Percentiles rank a stretch among this genome's conserved stretches.
Conservation (phyloP, 2,113 vertebrate species). For the Xenopus borealis region DNA sequence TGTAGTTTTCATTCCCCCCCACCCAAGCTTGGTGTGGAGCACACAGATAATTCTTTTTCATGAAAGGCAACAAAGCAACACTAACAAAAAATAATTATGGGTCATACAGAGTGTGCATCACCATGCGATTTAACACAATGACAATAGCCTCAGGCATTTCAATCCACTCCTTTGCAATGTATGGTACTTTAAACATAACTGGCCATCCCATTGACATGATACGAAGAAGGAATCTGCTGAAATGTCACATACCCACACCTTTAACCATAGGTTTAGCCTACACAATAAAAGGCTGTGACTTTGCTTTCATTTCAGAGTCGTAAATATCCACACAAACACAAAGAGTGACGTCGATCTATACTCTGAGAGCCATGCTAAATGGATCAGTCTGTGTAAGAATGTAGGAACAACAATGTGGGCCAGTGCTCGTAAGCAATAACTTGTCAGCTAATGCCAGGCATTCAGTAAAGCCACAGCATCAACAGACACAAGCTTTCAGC, state of each 20-base stretch:
- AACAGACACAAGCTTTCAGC: background rate
- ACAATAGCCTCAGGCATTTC: background rate
- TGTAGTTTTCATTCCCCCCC: too few relatives aligned
- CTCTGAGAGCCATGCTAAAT: background rate
- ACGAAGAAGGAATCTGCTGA: conserved; percentile 15
- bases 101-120: background rate
- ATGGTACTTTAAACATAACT: too few relatives aligned
- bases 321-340: conserved; percentile 1
- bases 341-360: conserved; percentile 13
- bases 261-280: conserved; percentile 2
- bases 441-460: background rate
- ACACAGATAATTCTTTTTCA: too few relatives aligned
- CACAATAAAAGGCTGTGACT: conserved; percentile 9
- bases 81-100: background rate
- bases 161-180: background rate
- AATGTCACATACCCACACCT: conserved; percentile 13
- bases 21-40: too few relatives aligned
- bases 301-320: conserved; percentile 11
- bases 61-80: background rate
- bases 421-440: background rate
- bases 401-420: background rate
- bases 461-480: background rate
- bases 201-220: background rate
- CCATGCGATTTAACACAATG: background rate
- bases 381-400: background rate